phyloP scores from a whole-genome alignment of 2,888 invertebrate species.

The Erebia palarica region DNA sequence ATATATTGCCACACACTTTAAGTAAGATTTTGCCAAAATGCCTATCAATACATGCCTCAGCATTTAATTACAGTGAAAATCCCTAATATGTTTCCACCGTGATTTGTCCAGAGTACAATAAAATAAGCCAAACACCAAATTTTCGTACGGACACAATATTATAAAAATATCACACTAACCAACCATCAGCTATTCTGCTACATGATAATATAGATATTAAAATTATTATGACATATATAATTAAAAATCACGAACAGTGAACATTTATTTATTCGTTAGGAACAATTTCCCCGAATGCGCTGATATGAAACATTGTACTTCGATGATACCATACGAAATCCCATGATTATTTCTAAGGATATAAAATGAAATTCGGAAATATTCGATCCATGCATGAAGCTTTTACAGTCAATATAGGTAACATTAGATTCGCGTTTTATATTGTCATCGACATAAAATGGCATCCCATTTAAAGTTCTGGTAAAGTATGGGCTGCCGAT shows the following conservation, averaged over 20 bases:
- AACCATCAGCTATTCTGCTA: slow-evolving; percentile 11
- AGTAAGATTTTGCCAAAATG: background rate
- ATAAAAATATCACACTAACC: background rate
- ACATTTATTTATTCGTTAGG: slow-evolving; percentile 5
- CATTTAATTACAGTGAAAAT: background rate
- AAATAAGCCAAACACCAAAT: too few species aligned
- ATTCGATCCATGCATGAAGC: too few species aligned
- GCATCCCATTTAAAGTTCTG: too few species aligned
- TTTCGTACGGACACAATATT: background rate
- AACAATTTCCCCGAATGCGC: slow-evolving; percentile 26
- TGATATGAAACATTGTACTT: slow-evolving; percentile 69
- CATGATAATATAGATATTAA: slow-evolving; percentile 12
- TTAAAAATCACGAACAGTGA: background rate
- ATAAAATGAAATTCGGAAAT: background rate
- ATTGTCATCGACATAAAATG: too few species aligned
- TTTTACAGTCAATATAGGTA: too few species aligned
- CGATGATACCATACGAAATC: slow-evolving; percentile 30
- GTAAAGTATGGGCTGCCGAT: too few species aligned
- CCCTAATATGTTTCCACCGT: too few species aligned
- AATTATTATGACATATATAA: too few species aligned
- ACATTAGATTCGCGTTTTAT: too few species aligned
- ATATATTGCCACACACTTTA: too few species aligned
- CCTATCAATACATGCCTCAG: background rate
- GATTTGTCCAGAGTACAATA: too few species aligned
- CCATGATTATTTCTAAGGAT: background rate